Conservation (phyloP, 2,888 invertebrate genomes). For the Zaprionus lineosus region DNA sequence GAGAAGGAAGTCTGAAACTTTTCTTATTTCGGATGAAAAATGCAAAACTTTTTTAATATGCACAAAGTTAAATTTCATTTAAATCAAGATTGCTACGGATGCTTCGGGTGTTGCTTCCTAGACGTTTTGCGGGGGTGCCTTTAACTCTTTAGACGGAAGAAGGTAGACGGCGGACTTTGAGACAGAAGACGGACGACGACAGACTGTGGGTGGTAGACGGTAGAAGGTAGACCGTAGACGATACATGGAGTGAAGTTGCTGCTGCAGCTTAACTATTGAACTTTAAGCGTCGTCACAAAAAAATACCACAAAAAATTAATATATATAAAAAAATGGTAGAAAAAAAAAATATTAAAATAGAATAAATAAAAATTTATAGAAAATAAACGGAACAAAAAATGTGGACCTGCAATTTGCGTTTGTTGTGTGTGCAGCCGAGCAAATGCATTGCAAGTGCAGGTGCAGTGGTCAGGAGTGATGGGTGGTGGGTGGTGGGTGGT, state of each 20-base stretch:
- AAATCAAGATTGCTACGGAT: conserved; percentile 64
- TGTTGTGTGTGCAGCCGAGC: conserved; percentile 55
- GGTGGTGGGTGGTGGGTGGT: background rate
- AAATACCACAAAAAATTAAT: conserved; percentile 9
- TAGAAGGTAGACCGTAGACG: too few species aligned
- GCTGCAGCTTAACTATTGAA: conserved; percentile 19
- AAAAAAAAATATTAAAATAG: conserved; percentile 1
- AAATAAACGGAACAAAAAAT: conserved; percentile 19
- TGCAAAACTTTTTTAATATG: conserved; percentile 76
- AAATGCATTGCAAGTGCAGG: conserved; percentile 32
- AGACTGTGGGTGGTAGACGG: too few species aligned
- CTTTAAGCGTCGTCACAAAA: conserved; percentile 29
- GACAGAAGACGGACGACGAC: too few species aligned
- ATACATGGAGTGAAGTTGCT: too few species aligned
- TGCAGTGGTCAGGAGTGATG: too few species aligned
- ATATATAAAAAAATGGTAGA: too few species aligned
- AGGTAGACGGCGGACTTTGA: too few species aligned
- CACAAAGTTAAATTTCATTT: conserved; percentile 75
- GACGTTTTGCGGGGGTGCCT: conserved; percentile 19
- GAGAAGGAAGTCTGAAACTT: conserved; percentile 60
- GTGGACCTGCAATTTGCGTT: conserved; percentile 48
- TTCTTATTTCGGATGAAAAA: conserved; percentile 74
- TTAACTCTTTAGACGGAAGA: conserved; percentile 49
- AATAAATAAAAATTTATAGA: conserved; percentile 15
- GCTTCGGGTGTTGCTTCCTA: conserved; percentile 26